These are phyloP conservation scores for Nymphalis c-album DNA, from an alignment of 2,888 invertebrate genomes.

Conservation along the genomic window DNA sequence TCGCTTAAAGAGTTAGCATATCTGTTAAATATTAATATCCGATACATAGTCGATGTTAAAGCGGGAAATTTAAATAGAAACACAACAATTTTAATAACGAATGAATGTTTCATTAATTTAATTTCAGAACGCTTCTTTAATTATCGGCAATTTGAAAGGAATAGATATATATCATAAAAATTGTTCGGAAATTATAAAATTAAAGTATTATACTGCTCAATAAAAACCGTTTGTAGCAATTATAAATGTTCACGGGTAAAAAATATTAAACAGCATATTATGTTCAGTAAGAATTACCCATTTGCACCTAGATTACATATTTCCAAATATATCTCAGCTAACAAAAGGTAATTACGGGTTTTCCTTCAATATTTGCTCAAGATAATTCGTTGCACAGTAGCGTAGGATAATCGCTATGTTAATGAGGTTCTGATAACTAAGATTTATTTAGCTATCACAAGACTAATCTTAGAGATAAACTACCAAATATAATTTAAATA, in stretches of 20 bases:
- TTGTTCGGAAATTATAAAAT: neutral
- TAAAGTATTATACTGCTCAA: neutral
- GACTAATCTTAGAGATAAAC: slow-evolving; percentile 18
- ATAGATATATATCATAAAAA: neutral
- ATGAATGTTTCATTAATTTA: no score
- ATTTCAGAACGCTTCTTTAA: no score
- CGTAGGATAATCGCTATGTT: slow-evolving; percentile 50
- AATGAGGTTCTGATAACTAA: slow-evolving; percentile 43
- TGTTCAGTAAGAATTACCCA: slow-evolving; percentile 51
- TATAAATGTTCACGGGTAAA: slow-evolving; percentile 12
- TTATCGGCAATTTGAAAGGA: no score
- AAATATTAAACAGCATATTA: slow-evolving; percentile 43
- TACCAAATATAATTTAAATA: slow-evolving; percentile 2
- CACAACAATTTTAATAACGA: no score
- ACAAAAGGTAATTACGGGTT: slow-evolving; percentile 70
- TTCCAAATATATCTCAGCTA: slow-evolving; percentile 69
- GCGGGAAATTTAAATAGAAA: no score
- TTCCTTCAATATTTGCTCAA: slow-evolving; percentile 70
- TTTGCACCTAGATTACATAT: slow-evolving; percentile 50
- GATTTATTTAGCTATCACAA: slow-evolving; percentile 33
- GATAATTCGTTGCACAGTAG: slow-evolving; percentile 70
- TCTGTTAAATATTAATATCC: no score
- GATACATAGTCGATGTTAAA: no score
- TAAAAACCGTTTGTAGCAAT: neutral
- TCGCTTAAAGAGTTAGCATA: no score